These are phyloP conservation scores for Saccopteryx leptura DNA, from an alignment of 2,113 vertebrate genomes.

Conservation along the genomic window DNA sequence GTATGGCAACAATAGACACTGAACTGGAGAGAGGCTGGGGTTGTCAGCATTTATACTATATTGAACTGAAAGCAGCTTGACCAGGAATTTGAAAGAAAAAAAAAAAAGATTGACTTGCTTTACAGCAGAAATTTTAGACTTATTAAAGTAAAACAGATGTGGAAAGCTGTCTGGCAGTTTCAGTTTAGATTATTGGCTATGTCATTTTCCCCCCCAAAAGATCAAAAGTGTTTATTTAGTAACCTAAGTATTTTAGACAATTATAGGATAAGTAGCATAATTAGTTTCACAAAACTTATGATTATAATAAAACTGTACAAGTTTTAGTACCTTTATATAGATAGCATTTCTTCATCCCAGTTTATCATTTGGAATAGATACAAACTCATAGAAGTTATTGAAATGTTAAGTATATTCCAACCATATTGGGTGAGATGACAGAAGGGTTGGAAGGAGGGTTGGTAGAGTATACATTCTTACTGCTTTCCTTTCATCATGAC, in stretches of 20 bases:
- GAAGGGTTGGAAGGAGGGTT: background rate
- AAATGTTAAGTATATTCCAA: background rate
- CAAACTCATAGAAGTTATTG: background rate
- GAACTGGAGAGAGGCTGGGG: background rate
- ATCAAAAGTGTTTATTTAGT: background rate
- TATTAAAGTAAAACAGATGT: constrained; percentile 20
- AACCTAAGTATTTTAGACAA: constrained; percentile 36
- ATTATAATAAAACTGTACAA: constrained; percentile 4
- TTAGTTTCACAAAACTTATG: background rate
- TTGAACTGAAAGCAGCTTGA: constrained; percentile 35
- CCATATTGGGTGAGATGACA: background rate
- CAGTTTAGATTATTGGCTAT: background rate
- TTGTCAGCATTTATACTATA: constrained; percentile 44
- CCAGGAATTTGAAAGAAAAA: background rate
- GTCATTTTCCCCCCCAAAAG: background rate
- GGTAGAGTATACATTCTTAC: background rate
- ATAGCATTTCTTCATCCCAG: background rate
- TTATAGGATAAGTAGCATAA: background rate
- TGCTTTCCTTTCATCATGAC: background rate
- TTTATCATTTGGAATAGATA: background rate
- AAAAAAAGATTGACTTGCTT: constrained; percentile 69
- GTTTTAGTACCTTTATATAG: background rate
- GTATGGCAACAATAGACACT: background rate
- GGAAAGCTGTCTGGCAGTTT: constrained; percentile 34
- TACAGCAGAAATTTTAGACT: constrained; percentile 54